Evolutionary conservation across 2,797 vertebrate genomes (phyloP), one percentile per base, ranked within the genome.

Genomic region (Odontamblyopus rebecca): DNA sequence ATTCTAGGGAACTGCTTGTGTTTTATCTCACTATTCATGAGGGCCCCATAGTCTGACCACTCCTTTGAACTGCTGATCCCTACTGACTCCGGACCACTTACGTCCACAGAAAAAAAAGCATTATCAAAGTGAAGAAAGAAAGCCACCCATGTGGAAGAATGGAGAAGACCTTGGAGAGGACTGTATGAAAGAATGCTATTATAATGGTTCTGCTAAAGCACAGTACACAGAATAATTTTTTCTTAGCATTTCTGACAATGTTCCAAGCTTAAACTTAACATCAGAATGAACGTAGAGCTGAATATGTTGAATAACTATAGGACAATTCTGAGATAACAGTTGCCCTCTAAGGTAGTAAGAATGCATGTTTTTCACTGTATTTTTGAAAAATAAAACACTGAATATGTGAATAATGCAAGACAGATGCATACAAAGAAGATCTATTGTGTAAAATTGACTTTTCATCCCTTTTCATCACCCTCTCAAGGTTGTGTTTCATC

Each of bases 51-150:
- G 32, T 63, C 38, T 27, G 62, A 64, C 38, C 38, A 44, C 38
- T 64, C 62, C 12, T 64, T 64, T 64, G 62, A 64, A 64, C 62
- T 1, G n/a, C 38, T 48, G 38, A 64, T 38, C 62, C 62, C 35
- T 44, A 6, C 35, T 44, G 62, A 27, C 35, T 64, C n/a, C 6
- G 11, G 12, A 44, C 38, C 62, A 64, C 38, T 41, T 48, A 4
- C 13, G 26, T 44, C n/a, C 35, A 48, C 44, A 44, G 13, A 64
- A 26, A 26, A 48, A 64, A 48, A n/a, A 63, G 15, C 19, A 63
- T n/a, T 63, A 63, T 63, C 61, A 63, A 63, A 63, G 61, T 63
- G 61, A 23, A n/a, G 61, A 63, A 19, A 63, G 35, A 63, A 63
- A 13, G 32, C 1, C 19, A 9, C 61, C 11, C 19, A 63, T n/a